These are phyloP conservation scores for Oriolus oriolus DNA, from an alignment of 2,113 vertebrate species.

Conservation along the genomic window DNA sequence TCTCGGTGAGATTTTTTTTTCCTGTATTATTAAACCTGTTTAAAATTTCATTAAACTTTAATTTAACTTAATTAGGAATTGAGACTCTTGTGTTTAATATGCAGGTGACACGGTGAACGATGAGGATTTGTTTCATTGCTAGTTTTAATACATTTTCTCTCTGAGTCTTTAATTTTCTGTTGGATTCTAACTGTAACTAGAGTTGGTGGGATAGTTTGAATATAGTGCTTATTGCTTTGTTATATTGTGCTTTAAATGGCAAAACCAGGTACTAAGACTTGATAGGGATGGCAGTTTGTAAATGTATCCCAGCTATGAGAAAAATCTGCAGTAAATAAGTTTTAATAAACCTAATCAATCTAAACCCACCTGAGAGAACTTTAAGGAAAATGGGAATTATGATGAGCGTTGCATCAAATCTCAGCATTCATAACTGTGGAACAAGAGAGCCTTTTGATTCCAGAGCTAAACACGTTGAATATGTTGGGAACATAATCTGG, in stretches of 20 bases:
- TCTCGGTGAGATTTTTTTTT: slow-evolving; percentile 74
- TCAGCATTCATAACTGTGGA: neutral
- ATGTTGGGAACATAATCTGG: slow-evolving; percentile 2
- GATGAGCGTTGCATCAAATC: neutral
- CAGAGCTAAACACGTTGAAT: neutral
- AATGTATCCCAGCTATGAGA: neutral
- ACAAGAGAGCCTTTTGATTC: slow-evolving; percentile 54
- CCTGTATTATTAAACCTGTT: neutral
- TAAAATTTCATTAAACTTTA: slow-evolving; percentile 28
- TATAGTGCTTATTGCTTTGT: neutral
- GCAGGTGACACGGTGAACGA: neutral
- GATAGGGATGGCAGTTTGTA: neutral
- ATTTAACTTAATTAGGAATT: slow-evolving; percentile 4
- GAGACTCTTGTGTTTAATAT: neutral
- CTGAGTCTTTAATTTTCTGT: neutral
- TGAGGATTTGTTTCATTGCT: neutral
- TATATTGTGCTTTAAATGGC: neutral
- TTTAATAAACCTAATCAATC: slow-evolving; percentile 21
- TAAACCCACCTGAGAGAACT: slow-evolving; percentile 13
- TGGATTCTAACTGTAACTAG: neutral
- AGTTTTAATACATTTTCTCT: neutral
- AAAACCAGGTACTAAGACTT: neutral
- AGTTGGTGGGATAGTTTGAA: neutral
- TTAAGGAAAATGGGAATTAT: neutral
- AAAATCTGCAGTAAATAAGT: neutral